Percentiles rank a stretch among this genome's conserved stretches.
Evolutionary conservation across 1,140 invertebrate genomes (phyloP).

Genomic region (Luehdorfia chinensis): DNA sequence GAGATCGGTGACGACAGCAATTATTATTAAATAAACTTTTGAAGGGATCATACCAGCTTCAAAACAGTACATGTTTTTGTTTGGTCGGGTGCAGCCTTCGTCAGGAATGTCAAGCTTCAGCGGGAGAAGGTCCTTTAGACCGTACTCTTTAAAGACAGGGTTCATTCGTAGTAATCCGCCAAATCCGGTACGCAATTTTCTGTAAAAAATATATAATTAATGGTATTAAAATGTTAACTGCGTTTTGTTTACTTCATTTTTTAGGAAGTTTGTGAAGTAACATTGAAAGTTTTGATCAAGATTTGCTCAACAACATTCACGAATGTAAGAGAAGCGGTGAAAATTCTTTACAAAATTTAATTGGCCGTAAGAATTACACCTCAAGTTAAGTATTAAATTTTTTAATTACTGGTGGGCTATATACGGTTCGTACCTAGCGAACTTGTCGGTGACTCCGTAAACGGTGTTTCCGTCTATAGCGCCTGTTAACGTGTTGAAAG

Average conservation of each 20-base stretch:
- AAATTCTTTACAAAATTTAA: background rate
- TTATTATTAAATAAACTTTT: no score
- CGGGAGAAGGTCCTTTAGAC: constrained; percentile 91
- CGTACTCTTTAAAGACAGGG: constrained; percentile 91
- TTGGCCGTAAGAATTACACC: background rate
- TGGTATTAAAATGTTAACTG: no score
- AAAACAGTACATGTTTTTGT: constrained; percentile 93
- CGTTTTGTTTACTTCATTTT: no score
- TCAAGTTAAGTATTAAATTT: background rate
- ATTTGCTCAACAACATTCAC: constrained; percentile 3
- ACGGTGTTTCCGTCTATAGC: constrained; percentile 91
- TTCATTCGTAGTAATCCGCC: constrained; percentile 91
- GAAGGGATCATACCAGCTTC: constrained; percentile 89
- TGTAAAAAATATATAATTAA: no score
- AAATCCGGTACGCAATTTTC: constrained; percentile 87
- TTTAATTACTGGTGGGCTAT: background rate
- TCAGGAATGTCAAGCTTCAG: constrained; percentile 94
- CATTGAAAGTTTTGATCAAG: no score
- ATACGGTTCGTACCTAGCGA: constrained; percentile 78
- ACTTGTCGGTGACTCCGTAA: constrained; percentile 88
- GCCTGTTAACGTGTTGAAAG: constrained; percentile 90
- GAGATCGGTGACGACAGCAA: no score
- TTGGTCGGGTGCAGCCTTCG: constrained; percentile 94
- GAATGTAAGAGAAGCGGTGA: background rate
- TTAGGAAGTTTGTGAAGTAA: no score